phyloP scores from a whole-genome alignment of 2,888 invertebrate species.

The Neocrepidodera transversa region DNA sequence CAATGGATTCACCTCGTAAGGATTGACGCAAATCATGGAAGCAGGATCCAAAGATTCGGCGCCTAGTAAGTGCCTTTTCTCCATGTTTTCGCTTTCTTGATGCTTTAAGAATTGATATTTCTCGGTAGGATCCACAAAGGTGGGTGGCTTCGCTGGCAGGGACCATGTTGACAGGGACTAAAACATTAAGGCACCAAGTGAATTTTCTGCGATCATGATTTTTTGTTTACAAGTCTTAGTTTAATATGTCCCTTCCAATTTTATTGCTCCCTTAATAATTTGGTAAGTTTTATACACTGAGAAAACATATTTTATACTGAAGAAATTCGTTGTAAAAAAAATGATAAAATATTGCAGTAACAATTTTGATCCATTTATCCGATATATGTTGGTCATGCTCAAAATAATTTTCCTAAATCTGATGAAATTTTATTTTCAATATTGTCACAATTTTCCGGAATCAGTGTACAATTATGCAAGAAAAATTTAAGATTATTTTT shows the following conservation, averaged over 20 bases:
- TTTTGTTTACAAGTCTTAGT: too few relatives aligned
- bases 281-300: too few relatives aligned
- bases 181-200: slow-evolving; percentile 28
- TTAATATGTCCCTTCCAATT: slow-evolving; percentile 15
- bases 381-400: too few relatives aligned
- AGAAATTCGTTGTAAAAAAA: too few relatives aligned
- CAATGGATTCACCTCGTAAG: slow-evolving; percentile 50
- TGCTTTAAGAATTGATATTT: slow-evolving; percentile 45
- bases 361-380: too few relatives aligned
- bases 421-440: too few relatives aligned
- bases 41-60: slow-evolving; percentile 44
- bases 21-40: slow-evolving; percentile 50
- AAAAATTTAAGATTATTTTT: too few relatives aligned
- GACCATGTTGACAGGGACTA: slow-evolving; percentile 53
- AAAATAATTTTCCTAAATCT: too few relatives aligned
- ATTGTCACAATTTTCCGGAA: too few relatives aligned
- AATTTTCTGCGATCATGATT: background rate
- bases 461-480: too few relatives aligned
- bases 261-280: background rate
- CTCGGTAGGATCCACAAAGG: slow-evolving; percentile 62
- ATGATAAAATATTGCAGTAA: too few relatives aligned
- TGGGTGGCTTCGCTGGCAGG: slow-evolving; percentile 53
- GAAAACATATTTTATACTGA: too few relatives aligned
- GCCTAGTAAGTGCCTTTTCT: slow-evolving; percentile 36
- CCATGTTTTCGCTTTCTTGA: slow-evolving; percentile 30